Evolutionary conservation across 2,797 vertebrate species (phyloP).

Genomic region (Rhabdomys pumilio): DNA sequence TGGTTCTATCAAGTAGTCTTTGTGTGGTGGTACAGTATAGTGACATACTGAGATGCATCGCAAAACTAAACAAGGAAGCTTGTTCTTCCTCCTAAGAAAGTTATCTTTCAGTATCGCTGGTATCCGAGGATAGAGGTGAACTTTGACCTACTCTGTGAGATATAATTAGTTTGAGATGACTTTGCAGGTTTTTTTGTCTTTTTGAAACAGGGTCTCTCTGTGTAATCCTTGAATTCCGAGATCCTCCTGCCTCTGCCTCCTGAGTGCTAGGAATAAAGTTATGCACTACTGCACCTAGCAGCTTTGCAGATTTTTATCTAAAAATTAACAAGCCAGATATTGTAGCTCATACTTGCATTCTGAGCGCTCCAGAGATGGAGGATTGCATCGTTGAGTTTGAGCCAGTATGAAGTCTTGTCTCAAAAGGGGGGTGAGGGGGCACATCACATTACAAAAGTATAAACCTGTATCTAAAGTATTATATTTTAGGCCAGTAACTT

Average conservation of each 20-base stretch:
- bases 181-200: slow-evolving; percentile 12
- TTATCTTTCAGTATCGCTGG: slow-evolving; percentile 19
- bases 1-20: slow-evolving; percentile 21
- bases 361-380: neutral
- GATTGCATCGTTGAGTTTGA: neutral
- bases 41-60: neutral
- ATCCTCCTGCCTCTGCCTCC: neutral
- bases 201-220: neutral
- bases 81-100: neutral
- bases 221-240: neutral
- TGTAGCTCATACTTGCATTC: neutral
- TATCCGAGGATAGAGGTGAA: slow-evolving; percentile 28
- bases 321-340: slow-evolving; percentile 32
- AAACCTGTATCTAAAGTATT: slow-evolving; percentile 47
- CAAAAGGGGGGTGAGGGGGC: no score
- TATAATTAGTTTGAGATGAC: slow-evolving; percentile 17
- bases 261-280: neutral
- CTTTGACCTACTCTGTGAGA: neutral
- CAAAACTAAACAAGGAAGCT: neutral
- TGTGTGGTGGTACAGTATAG: neutral
- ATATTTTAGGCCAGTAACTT: slow-evolving; percentile 54
- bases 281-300: neutral
- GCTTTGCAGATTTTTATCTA: slow-evolving; percentile 59
- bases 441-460: neutral
- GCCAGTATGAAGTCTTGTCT: neutral